Conservation (phyloP, 2,113 vertebrate genomes). For the Glaucidium brasilianum region DNA sequence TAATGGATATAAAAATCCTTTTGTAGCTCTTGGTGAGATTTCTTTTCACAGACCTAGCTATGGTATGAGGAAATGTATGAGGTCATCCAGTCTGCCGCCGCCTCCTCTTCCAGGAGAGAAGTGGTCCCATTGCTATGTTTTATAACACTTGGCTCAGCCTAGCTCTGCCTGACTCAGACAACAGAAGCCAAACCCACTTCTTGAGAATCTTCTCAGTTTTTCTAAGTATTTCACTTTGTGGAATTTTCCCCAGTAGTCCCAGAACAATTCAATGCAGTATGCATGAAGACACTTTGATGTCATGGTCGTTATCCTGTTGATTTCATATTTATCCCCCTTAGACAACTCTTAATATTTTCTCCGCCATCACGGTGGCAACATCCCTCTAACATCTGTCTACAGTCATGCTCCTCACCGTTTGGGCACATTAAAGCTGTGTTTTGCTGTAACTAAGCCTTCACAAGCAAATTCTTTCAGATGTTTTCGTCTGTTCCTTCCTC, state of each 20-base stretch:
- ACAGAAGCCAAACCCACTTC: neutral
- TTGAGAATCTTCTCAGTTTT: neutral
- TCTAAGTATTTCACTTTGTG: neutral
- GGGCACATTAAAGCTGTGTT: neutral
- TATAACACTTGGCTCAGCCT: neutral
- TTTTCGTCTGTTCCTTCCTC: neutral
- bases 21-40: constrained; percentile 4
- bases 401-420: neutral
- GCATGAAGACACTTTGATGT: neutral
- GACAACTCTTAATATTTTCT: neutral
- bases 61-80: neutral
- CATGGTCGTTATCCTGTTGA: neutral
- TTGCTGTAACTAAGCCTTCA: neutral
- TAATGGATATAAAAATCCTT: constrained; percentile 20
- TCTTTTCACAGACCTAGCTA: neutral
- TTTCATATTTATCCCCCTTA: neutral
- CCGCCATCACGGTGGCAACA: neutral
- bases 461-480: neutral
- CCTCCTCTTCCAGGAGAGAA: neutral
- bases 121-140: neutral
- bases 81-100: neutral
- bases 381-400: neutral
- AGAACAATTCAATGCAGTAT: neutral
- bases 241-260: neutral
- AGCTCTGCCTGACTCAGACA: neutral